Conservation (phyloP, 2,113 vertebrate species). For the Chionomys nivalis region DNA sequence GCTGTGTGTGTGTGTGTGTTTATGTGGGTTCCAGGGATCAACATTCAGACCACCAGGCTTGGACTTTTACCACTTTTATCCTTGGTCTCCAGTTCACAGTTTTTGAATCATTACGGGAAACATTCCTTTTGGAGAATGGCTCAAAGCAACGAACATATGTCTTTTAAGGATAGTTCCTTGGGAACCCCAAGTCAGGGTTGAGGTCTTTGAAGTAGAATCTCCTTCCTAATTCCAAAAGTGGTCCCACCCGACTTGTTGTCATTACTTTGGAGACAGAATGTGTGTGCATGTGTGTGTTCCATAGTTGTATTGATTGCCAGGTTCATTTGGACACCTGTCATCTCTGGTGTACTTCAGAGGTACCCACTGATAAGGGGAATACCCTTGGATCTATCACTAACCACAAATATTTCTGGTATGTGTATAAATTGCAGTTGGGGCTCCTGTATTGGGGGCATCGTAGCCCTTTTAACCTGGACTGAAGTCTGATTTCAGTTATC, state of each 20-base stretch:
- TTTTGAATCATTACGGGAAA: background rate
- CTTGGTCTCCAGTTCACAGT: background rate
- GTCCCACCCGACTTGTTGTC: background rate
- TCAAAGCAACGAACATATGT: background rate
- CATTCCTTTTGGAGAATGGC: background rate
- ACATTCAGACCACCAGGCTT: background rate
- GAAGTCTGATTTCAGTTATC: background rate
- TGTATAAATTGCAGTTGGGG: background rate
- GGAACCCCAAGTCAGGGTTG: background rate
- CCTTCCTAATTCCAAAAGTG: background rate
- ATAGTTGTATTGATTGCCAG: background rate
- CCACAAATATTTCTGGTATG: too few relatives aligned
- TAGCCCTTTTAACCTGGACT: background rate
- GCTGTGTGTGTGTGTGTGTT: background rate
- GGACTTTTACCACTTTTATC: background rate
- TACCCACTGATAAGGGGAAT: accelerated
- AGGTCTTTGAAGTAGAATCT: background rate
- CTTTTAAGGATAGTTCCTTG: background rate
- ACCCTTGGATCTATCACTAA: background rate
- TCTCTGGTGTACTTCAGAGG: background rate
- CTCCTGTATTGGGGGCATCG: background rate
- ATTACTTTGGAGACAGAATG: background rate
- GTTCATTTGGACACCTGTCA: background rate
- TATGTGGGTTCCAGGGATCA: background rate
- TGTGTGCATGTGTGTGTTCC: too few relatives aligned